Percentiles rank a stretch among this genome's conserved stretches.
phyloP scores from a whole-genome alignment of 1,140 invertebrate genomes.

The Bombus pyrosoma region DNA sequence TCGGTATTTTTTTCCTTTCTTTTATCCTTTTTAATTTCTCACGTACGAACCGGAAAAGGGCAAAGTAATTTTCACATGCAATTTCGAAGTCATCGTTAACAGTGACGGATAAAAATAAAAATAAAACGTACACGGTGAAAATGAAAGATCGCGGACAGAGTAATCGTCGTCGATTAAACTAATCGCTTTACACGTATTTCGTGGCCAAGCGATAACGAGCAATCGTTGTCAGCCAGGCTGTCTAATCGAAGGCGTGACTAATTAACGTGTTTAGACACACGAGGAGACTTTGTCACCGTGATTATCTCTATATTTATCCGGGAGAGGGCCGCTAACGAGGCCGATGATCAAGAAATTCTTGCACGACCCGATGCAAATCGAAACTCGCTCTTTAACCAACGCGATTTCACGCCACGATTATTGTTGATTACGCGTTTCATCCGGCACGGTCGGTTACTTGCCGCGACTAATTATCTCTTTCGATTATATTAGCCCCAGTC shows the following conservation, averaged over 20 bases:
- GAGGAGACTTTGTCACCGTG: constrained; percentile 18
- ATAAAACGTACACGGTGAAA: not conserved
- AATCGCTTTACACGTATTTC: constrained; percentile 35
- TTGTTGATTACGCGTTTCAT: constrained; percentile 20
- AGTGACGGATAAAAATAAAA: not conserved
- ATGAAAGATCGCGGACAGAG: not conserved
- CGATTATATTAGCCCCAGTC: not conserved
- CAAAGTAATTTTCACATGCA: no score
- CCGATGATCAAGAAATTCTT: constrained; percentile 33
- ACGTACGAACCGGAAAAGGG: not conserved
- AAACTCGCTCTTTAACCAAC: not conserved
- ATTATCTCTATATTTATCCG: constrained; percentile 25
- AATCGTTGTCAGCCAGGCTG: not conserved
- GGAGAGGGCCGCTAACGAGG: constrained; percentile 17
- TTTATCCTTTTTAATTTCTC: no score
- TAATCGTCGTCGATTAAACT: constrained; percentile 8
- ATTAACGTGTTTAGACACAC: constrained; percentile 29
- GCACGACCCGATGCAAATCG: constrained; percentile 5
- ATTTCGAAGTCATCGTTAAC: not conserved
- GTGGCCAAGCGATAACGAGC: not conserved
- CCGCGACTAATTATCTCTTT: constrained; percentile 3
- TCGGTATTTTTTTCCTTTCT: no score
- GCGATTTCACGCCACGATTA: constrained; percentile 28
- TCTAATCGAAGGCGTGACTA: constrained; percentile 39
- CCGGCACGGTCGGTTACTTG: not conserved